phyloP scores from a whole-genome alignment of 2,113 vertebrate species.

The Platichthys stellatus region DNA sequence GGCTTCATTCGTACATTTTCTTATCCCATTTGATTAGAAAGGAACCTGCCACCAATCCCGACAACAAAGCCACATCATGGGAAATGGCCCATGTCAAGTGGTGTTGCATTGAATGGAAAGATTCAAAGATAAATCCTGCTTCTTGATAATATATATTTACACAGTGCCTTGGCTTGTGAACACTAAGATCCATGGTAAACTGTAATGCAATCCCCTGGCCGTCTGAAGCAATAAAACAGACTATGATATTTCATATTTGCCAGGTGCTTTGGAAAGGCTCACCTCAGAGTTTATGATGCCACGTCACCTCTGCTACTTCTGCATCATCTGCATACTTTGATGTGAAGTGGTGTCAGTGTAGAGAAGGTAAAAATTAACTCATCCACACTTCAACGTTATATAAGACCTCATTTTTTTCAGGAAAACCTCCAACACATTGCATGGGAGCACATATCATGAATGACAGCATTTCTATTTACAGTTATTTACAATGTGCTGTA shows the following conservation, averaged over 20 bases:
- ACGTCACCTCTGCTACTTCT: constrained; percentile 14
- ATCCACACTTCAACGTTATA: neutral
- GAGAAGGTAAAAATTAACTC: constrained; percentile 15
- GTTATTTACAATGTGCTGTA: constrained; percentile 26
- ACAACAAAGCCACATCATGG: constrained; percentile 52
- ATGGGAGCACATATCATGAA: constrained; percentile 18
- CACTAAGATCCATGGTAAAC: constrained; percentile 31
- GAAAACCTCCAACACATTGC: constrained; percentile 9
- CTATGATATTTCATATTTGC: neutral
- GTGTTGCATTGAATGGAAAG: constrained; percentile 30
- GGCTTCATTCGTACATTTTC: constrained; percentile 6
- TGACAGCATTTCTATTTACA: constrained; percentile 39
- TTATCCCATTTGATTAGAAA: constrained; percentile 44
- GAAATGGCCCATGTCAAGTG: constrained; percentile 38
- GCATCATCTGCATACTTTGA: constrained; percentile 22
- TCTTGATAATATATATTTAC: constrained; percentile 37
- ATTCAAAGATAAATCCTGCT: constrained; percentile 53
- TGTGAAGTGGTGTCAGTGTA: constrained; percentile 12
- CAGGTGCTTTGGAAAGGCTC: constrained; percentile 27
- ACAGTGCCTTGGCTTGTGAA: constrained; percentile 33
- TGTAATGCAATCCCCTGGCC: constrained; percentile 8
- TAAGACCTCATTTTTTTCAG: constrained; percentile 9
- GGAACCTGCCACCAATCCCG: constrained; percentile 36
- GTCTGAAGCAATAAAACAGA: constrained; percentile 24
- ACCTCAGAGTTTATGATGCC: neutral